Conservation (phyloP, 2,888 invertebrate species). For the Leptopterna dolabrata region DNA sequence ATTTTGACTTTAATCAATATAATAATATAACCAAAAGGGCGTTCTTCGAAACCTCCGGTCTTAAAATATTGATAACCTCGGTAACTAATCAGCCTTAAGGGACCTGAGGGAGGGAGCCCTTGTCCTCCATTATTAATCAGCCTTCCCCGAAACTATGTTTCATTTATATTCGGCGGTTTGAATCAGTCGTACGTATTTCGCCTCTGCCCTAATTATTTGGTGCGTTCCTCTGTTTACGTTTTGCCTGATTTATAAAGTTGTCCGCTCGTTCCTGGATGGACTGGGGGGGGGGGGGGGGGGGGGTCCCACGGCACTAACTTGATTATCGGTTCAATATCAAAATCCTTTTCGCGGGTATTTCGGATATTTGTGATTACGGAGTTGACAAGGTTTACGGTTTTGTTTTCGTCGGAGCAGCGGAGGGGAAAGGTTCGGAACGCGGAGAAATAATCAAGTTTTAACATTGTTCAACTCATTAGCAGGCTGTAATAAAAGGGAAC, state of each 20-base stretch:
- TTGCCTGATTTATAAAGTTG: constrained; percentile 32
- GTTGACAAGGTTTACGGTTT: not conserved
- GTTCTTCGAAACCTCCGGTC: not conserved
- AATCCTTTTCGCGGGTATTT: not conserved
- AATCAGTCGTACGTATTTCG: constrained; percentile 38
- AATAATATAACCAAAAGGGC: not conserved
- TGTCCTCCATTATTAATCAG: constrained; percentile 38
- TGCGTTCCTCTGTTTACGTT: constrained; percentile 33
- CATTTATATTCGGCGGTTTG: constrained; percentile 35
- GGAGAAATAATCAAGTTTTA: not conserved
- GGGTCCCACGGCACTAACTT: not conserved
- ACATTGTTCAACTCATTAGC: not conserved
- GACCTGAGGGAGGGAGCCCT: not conserved
- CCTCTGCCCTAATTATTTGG: constrained; percentile 22
- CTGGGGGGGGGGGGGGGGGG: not conserved
- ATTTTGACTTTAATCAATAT: not conserved
- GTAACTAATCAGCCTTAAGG: constrained; percentile 26
- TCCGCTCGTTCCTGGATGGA: not conserved
- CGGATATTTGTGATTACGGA: not conserved
- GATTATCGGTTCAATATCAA: not conserved
- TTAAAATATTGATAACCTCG: constrained; percentile 20
- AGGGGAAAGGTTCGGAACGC: not conserved
- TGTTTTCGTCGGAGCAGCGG: not conserved
- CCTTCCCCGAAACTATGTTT: constrained; percentile 4
- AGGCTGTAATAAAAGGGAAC: not conserved